A percentile compares a stretch with the other conserved stretches of the same genome.
Conservation (phyloP, 2,113 vertebrate genomes). For the Plotosus lineatus region DNA sequence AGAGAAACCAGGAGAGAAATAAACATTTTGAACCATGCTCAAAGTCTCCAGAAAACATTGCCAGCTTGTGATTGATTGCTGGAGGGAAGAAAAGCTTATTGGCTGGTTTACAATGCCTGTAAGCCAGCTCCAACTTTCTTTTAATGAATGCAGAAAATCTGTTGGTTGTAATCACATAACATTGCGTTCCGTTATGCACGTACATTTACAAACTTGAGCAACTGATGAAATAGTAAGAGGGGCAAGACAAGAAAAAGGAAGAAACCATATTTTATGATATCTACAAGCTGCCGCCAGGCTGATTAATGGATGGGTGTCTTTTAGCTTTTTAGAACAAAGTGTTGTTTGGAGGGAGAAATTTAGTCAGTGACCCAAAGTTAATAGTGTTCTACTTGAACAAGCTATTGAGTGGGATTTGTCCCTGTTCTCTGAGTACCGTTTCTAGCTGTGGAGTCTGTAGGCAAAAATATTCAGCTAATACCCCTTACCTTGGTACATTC, state of each 20-base stretch:
- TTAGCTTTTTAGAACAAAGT: conserved; percentile 58
- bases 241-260: conserved; percentile 33
- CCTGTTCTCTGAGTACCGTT: conserved; percentile 40
- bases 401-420: conserved; percentile 47
- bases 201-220: conserved; percentile 25
- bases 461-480: conserved; percentile 38
- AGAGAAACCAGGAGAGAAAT: conserved; percentile 52
- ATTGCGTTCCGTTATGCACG: conserved; percentile 23
- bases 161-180: conserved; percentile 62
- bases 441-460: conserved; percentile 37
- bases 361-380: conserved; percentile 54
- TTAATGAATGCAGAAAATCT: conserved; percentile 63
- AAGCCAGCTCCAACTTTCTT: conserved; percentile 53
- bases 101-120: conserved; percentile 59
- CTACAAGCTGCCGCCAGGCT: conserved; percentile 50
- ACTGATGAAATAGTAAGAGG: conserved; percentile 27
- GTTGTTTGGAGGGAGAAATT: conserved; percentile 54
- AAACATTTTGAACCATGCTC: conserved; percentile 52
- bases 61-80: conserved; percentile 62
- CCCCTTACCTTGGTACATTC: conserved; percentile 26
- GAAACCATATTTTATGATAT: conserved; percentile 55
- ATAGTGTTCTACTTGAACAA: conserved; percentile 56
- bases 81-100: conserved; percentile 56
- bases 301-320: conserved; percentile 56
- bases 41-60: conserved; percentile 51